These are phyloP conservation scores for Acrossocheilus wenchowensis DNA, from an alignment of 2,797 vertebrate genomes.

Conservation along the genomic window DNA sequence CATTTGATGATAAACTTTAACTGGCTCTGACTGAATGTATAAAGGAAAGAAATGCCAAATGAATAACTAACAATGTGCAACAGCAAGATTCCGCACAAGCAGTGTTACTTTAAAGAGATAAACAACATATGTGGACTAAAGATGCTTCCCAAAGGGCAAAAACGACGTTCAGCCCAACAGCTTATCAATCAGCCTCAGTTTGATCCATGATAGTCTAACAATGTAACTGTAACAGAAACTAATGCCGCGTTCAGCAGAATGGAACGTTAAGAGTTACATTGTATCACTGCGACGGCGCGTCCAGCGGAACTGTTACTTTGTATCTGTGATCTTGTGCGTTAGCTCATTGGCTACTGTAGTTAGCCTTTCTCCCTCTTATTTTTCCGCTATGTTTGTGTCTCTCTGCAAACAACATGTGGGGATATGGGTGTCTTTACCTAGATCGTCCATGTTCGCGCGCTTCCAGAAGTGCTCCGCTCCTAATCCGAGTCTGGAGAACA, in stretches of 20 bases:
- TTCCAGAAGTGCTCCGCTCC: conserved; percentile 20
- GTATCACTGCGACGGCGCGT: background rate
- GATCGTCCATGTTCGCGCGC: conserved; percentile 74
- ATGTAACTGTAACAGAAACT: background rate
- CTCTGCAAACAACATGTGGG: background rate
- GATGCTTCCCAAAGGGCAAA: background rate
- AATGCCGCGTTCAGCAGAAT: background rate
- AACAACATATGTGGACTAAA: background rate
- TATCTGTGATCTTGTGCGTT: background rate
- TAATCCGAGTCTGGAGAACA: conserved; percentile 10
- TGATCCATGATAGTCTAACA: background rate
- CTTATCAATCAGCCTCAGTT: background rate
- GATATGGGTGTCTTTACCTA: conserved; percentile 69
- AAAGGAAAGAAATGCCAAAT: background rate
- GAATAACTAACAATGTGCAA: background rate
- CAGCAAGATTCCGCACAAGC: background rate
- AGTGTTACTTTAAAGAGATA: background rate
- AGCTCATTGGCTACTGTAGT: conserved; percentile 50
- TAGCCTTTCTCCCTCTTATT: conserved; percentile 61
- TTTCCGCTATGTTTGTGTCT: conserved; percentile 53
- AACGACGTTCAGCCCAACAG: background rate
- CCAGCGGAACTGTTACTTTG: conserved; percentile 21
- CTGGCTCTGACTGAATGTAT: background rate
- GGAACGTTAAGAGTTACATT: background rate
- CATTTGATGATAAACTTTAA: background rate